Evolutionary conservation across 2,797 vertebrate species (phyloP).

Genomic region (Oryzias sinensis): DNA sequence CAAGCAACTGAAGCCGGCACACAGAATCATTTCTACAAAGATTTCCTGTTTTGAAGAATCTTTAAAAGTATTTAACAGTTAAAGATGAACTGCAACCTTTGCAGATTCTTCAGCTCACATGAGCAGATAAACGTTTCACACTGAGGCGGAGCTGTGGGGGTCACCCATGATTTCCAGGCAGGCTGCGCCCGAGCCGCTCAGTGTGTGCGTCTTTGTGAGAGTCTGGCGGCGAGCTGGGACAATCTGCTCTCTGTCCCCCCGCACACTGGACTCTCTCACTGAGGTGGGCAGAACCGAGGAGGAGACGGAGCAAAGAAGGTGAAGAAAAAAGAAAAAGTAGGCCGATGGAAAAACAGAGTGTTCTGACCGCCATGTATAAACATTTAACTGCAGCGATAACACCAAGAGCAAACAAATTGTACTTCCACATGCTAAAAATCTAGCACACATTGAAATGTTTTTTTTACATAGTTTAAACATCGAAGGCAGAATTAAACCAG

Average conservation of each 20-base stretch:
- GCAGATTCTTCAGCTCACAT: slow-evolving; percentile 4
- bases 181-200: slow-evolving; percentile 21
- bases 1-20: no score
- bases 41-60: no score
- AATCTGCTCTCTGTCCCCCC: slow-evolving; percentile 61
- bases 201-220: slow-evolving; percentile 29
- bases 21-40: no score
- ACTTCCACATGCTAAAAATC: background rate
- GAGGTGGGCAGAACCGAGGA: slow-evolving; percentile 17
- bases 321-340: slow-evolving; percentile 18
- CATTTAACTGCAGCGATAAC: slow-evolving; percentile 14
- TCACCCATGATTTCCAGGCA: slow-evolving; percentile 35
- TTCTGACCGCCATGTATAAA: slow-evolving; percentile 20
- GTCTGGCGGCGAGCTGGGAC: slow-evolving; percentile 36
- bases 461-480: slow-evolving; percentile 15
- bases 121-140: slow-evolving; percentile 18
- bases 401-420: slow-evolving; percentile 32
- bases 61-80: no score
- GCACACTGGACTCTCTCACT: slow-evolving; percentile 67
- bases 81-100: slow-evolving; percentile 22
- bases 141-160: slow-evolving; percentile 41
- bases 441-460: slow-evolving; percentile 8
- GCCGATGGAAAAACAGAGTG: slow-evolving; percentile 51
- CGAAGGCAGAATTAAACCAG: background rate
- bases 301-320: background rate